phyloP scores from a whole-genome alignment of 92 coral and sea anemone genomes.

The Micromussa lordhowensis region DNA sequence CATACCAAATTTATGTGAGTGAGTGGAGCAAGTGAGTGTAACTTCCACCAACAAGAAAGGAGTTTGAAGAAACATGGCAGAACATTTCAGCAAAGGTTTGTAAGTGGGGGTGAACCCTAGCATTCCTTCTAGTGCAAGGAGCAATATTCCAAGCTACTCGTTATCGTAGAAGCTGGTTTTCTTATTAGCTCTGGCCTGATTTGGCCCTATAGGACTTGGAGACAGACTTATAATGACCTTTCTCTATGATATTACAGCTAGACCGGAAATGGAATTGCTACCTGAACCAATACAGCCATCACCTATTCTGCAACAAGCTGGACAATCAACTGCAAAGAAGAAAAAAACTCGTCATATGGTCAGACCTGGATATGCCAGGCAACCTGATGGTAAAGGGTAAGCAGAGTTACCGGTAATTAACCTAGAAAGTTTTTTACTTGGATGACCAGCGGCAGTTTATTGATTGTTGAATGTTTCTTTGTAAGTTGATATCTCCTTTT shows the following conservation, averaged over 20 bases:
- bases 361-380: slow-evolving; percentile 53
- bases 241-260: not conserved
- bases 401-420: no score
- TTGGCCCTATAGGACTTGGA: not conserved
- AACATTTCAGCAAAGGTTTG: no score
- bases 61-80: no score
- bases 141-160: not conserved
- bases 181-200: no score
- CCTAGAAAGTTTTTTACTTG: not conserved
- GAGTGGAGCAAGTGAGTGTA: no score
- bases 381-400: slow-evolving; percentile 24
- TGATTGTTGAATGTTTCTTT: not conserved
- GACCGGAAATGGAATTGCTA: slow-evolving; percentile 5
- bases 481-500: not conserved
- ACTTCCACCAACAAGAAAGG: no score
- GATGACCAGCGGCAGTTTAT: not conserved
- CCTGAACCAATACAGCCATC: slow-evolving; percentile 45
- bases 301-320: not conserved
- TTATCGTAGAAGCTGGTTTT: not conserved
- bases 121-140: not conserved
- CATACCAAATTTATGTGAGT: no score
- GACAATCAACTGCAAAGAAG: slow-evolving; percentile 35
- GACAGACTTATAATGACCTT: not conserved
- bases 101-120: not conserved
- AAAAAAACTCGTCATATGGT: slow-evolving; percentile 26